These are phyloP conservation scores for Ormyrus labotus DNA, from an alignment of 2,888 invertebrate genomes.

Conservation along the genomic window DNA sequence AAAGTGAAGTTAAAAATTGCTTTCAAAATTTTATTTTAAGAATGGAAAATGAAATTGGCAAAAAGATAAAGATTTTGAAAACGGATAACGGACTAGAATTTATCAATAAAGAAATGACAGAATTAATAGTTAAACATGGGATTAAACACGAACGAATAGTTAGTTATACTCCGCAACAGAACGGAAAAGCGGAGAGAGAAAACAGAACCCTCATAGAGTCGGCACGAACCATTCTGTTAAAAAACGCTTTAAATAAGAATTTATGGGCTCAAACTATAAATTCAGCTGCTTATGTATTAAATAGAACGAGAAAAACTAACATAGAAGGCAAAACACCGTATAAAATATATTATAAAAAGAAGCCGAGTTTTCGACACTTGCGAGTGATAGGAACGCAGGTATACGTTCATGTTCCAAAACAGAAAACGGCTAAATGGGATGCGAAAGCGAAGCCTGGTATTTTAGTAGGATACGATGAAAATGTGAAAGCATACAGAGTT, in stretches of 20 bases:
- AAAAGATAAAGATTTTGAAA: constrained; percentile 39
- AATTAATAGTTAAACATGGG: constrained; percentile 10
- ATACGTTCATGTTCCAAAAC: constrained; percentile 60
- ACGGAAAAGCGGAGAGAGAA: constrained; percentile 14
- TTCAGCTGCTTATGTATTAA: constrained; percentile 67
- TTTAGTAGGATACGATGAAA: constrained; percentile 47
- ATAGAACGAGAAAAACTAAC: constrained; percentile 63
- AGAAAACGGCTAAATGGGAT: constrained; percentile 57
- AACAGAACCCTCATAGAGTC: constrained; percentile 39
- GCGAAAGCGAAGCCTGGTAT: constrained; percentile 46
- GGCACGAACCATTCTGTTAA: constrained; percentile 28
- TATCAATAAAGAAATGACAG: constrained; percentile 15
- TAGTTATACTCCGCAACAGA: constrained; percentile 64
- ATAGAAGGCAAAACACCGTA: constrained; percentile 60
- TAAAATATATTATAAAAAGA: constrained; percentile 62
- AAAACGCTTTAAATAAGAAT: constrained; percentile 28
- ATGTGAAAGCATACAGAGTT: constrained; percentile 57
- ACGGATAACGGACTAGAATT: constrained; percentile 55
- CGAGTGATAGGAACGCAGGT: constrained; percentile 59
- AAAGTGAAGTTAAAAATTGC: constrained; percentile 44
- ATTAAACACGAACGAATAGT: constrained; percentile 52
- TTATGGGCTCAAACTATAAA: constrained; percentile 58
- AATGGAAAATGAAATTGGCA: constrained; percentile 44
- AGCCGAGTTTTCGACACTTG: constrained; percentile 59
- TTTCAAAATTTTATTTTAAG: constrained; percentile 49